Evolutionary conservation across 1,140 invertebrate species (phyloP).

Genomic region (Archegozetes longisetosus): DNA sequence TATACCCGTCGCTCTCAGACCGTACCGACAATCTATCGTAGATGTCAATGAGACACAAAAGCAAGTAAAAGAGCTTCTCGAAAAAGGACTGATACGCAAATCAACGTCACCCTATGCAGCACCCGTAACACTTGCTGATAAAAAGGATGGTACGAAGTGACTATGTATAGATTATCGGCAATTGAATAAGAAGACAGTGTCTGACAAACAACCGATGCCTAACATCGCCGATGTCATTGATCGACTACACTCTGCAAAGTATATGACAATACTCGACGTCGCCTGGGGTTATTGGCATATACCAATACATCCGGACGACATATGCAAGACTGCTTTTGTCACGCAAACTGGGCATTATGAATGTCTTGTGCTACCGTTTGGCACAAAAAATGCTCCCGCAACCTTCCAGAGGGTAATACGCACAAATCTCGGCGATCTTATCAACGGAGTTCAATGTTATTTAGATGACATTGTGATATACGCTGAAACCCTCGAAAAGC

Average conservation of each 20-base stretch:
- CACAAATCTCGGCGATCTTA: constrained; percentile 16
- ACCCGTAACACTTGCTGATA: background rate
- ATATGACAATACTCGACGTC: constrained; percentile 16
- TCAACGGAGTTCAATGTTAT: constrained; percentile 18
- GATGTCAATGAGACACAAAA: constrained; percentile 4
- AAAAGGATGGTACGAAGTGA: background rate
- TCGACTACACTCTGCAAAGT: background rate
- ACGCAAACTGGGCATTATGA: constrained; percentile 11
- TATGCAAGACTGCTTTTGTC: constrained; percentile 14
- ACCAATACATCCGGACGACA: background rate
- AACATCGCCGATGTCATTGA: constrained; percentile 3
- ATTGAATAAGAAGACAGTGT: background rate
- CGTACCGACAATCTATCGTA: constrained; percentile 2
- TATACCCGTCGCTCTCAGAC: background rate
- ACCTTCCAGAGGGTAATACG: constrained; percentile 24
- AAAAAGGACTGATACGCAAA: constrained; percentile 6
- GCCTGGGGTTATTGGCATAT: constrained; percentile 16
- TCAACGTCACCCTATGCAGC: constrained; percentile 6
- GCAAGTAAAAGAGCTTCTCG: constrained; percentile 8
- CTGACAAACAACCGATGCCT: background rate
- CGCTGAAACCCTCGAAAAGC: background rate
- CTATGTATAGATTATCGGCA: constrained; percentile 4
- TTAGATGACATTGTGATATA: constrained; percentile 23
- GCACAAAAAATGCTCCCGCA: constrained; percentile 23
- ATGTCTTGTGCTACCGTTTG: constrained; percentile 20